phyloP scores from a whole-genome alignment of 2,888 invertebrate genomes.

The Acheta domesticus region DNA sequence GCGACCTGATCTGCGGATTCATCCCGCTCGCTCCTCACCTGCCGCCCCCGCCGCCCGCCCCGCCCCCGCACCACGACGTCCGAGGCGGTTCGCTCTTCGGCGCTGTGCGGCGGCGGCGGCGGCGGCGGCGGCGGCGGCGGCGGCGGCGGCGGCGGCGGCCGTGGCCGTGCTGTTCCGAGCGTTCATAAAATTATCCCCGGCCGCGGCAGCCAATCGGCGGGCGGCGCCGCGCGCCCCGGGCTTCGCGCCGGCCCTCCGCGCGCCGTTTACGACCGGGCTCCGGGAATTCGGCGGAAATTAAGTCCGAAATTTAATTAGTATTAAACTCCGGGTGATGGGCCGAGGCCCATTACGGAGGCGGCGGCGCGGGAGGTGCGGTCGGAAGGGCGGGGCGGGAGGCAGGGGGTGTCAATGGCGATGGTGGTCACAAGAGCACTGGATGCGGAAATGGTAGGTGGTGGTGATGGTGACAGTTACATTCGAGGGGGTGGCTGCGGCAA shows the following conservation, averaged over 20 bases:
- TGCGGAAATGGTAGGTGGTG: neutral
- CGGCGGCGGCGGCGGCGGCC: neutral
- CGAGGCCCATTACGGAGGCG: slow-evolving; percentile 18
- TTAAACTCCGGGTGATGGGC: slow-evolving; percentile 29
- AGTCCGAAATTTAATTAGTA: slow-evolving; percentile 35
- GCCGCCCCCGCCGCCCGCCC: neutral
- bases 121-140: no score
- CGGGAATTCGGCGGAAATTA: slow-evolving; percentile 34
- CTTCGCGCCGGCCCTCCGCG: neutral
- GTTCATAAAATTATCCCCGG: slow-evolving; percentile 32
- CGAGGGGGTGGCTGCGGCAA: no score
- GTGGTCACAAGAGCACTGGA: neutral
- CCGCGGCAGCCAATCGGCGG: neutral
- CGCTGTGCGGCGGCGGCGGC: neutral
- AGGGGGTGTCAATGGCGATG: neutral
- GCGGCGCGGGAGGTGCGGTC: neutral
- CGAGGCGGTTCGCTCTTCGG: neutral
- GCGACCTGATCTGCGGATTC: neutral
- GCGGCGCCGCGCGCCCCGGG: neutral
- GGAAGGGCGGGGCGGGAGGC: neutral
- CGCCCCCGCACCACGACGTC: neutral
- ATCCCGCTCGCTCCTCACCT: neutral
- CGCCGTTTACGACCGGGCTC: slow-evolving; percentile 31
- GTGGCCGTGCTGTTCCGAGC: slow-evolving; percentile 27
- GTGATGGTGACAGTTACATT: neutral